Conservation (phyloP, 2,888 invertebrate species). For the Luperina testacea region DNA sequence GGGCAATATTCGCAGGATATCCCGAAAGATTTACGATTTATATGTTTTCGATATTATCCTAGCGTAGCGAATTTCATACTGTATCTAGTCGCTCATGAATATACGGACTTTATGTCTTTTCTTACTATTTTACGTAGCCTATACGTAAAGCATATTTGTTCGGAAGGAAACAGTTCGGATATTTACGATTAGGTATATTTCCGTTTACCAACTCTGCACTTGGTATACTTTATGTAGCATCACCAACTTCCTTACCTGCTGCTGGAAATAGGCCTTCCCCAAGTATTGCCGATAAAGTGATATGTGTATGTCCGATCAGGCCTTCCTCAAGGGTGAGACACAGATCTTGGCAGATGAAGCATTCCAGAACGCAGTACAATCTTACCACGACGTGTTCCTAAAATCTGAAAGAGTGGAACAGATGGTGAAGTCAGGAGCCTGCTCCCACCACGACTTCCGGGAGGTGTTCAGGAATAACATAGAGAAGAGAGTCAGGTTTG, state of each 20-base stretch:
- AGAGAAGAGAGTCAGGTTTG: conserved; percentile 98
- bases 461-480: conserved; percentile 99
- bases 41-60: conserved; percentile 36
- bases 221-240: not conserved
- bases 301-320: conserved; percentile 84
- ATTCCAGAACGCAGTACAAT: conserved; percentile 99
- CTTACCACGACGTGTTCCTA: conserved; percentile 98
- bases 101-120: conserved; percentile 26
- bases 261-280: not conserved
- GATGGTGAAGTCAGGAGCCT: conserved; percentile 99
- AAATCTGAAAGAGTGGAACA: conserved; percentile 98
- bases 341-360: conserved; percentile 99
- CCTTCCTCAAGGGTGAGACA: conserved; percentile 99
- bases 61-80: conserved; percentile 25
- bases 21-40: conserved; percentile 37
- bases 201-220: not conserved
- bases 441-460: conserved; percentile 99
- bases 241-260: not conserved
- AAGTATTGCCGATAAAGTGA: not conserved
- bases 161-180: not conserved
- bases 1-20: conserved; percentile 33
- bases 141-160: conserved; percentile 20
- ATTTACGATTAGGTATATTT: not conserved
- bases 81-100: conserved; percentile 39
- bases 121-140: conserved; percentile 13